Base-by-base conservation (phyloP, 2,113 vertebrate species). In the Atractosteus spatula region DNA sequence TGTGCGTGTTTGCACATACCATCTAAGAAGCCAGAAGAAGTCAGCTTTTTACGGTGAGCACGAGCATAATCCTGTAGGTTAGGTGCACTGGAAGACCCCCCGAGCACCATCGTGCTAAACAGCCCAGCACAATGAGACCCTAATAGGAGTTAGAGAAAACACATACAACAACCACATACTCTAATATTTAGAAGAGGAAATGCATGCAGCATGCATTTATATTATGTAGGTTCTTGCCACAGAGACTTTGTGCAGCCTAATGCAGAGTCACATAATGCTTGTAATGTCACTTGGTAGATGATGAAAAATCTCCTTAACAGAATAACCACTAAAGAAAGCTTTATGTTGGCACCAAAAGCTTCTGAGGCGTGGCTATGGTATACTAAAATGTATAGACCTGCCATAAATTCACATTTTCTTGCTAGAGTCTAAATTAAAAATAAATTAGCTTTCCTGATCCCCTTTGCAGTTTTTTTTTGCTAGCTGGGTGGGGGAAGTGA, bases 61-160 rank as follows among this genome's bases (percentile, higher is more conserved):
- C 93, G 94, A 93, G 94, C 94, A 93, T 96, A 96, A 92, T 96
- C 95, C 89, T 96, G 95, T 87, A 96, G 95, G 91, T 96, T 96
- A 94, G 95, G 95, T 86, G 95, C 95, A 80, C 94, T 96, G 90
- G 95, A 96, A 90, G 95, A 96, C 88, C 89, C 94, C 86, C 94
- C 94, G 87, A 96, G 95, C 91, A 96, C 93, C 81, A 94, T 93
- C 92, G 92, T 92, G 91, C 95, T 95, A 94, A 96, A 95, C 92
- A 96, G 93, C 89, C 95, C 90, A 90, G 93, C 92, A 90, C 94
- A 96, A 91, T 95, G 95, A 92, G 94, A 94, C 89, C 95, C 95
- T 96, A 91, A 94, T 96, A 91, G 89, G 90, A 94, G 94, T 96
- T 90, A 95, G 92, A 96, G 91, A 93, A 94, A 92, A 95, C 88